Evolutionary conservation across 1,140 invertebrate genomes (phyloP), one percentile per base, ranked within the genome.

Genomic region (Trigoniulus corallinus): DNA sequence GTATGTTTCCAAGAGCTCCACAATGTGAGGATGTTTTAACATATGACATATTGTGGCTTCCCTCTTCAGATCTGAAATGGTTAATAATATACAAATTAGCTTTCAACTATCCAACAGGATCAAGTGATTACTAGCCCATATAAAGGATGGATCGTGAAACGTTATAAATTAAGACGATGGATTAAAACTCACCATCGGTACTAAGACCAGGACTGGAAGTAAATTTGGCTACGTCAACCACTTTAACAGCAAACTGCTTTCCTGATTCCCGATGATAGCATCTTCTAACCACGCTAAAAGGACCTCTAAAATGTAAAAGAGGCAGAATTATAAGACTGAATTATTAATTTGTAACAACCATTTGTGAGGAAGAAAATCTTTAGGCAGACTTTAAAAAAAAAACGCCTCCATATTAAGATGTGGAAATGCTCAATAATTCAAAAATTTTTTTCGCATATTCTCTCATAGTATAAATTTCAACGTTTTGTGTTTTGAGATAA

Each of bases 31-130:
- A 74, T 98, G 94, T 67, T 98, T 98, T 55, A 98, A 70, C 84
- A 95, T 92, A 67, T 97, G 93, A 70, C 93, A 98, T 76, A 98
- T 95, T 68, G 89, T 95, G 24, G 93, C 92, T 70, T 98, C 94
- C 46, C 92, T 74, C 72, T 97, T 96, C 64, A 97, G 72, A 78
- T 96, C 93, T 88, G 75, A 52, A 55, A 45, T n/a, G 42, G 80
- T 60, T 56, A 64, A 56, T 52, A 42, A 58, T 27, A 41, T 50
- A 34, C 10, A 47, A 34, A 34, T 51, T 40, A 26, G n/a, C n/a
- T n/a, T n/a, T n/a, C n/a, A n/a, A n/a, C n/a, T 22, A 54, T 45
- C 12, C 13, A 53, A 61, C 59, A 56, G 46, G 60, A 59, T n/a
- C 42, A 25, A 21, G 50, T 54, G n/a, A 64, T 53, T 22, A 62